Evolutionary conservation across 2,888 invertebrate species (phyloP), one percentile per base, ranked within the genome.

Genomic region (Capitulum mitella): DNA sequence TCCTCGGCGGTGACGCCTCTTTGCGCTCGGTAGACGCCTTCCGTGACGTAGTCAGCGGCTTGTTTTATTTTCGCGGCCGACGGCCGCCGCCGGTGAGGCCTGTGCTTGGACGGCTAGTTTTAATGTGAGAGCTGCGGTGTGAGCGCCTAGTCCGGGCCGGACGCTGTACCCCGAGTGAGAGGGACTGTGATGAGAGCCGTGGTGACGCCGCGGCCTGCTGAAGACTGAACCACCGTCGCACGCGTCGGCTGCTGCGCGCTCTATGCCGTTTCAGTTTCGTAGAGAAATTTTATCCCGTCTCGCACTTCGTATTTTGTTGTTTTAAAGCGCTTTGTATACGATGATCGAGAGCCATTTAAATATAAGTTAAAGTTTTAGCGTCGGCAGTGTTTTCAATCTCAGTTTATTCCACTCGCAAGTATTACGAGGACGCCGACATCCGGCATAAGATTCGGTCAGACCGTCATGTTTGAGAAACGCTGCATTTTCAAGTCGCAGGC

Each of bases 251-350:
- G 34, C 61, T 16, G 37, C 26, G 70, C 19, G 22, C 26, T 37
- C 70, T 70, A 22, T 37, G 58, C 58, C 14, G 70, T 32, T 70
- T 37, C 26, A 22, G 70, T 32, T 70, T 34, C 70, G 32, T 37
- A 70, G 37, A 29, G 10, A 32, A 70, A 29, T 26, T 70, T 64
- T 70, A 19, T 34, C 32, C 34, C 16, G 70, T 37, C 32, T 34
- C 70, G 37, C 70, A 61, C 70, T 70, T 70, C n/a, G 70, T 70
- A 70, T 70, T 70, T 70, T 70, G 34, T 70, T 70, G 37, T 70
- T 70, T 70, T 70, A 70, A 70, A 70, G 70, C 37, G 70, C 70
- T 70, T 70, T 70, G 70, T 70, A 70, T 70, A 70, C 70, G 16
- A 37, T 70, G 70, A 70, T 70, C 22, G 70, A 70, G 70, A 34